These are phyloP conservation scores for Drosophila ercepeae DNA, from an alignment of 1,140 invertebrate species.

Conservation along the genomic window DNA sequence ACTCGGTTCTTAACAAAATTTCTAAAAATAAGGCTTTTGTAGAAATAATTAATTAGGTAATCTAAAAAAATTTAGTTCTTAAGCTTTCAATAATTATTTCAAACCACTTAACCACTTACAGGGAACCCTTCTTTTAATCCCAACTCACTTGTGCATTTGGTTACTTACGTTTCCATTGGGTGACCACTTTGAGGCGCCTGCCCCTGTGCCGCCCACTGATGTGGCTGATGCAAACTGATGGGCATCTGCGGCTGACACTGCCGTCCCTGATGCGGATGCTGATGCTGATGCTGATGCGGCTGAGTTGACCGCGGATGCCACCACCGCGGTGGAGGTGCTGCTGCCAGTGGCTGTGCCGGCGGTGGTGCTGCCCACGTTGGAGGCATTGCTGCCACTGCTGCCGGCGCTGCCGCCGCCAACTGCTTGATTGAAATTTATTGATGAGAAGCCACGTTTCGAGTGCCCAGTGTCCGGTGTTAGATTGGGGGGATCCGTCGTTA, in stretches of 20 bases:
- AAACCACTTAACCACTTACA: too few species aligned
- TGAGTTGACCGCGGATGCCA: conserved; percentile 26
- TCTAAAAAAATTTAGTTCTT: too few species aligned
- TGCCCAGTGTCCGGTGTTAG: conserved; percentile 59
- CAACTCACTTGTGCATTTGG: neutral
- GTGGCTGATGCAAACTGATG: conserved; percentile 40
- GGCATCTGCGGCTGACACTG: conserved; percentile 24
- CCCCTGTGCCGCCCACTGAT: conserved; percentile 17
- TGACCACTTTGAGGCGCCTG: conserved; percentile 77
- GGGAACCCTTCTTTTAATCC: neutral
- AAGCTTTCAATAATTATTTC: too few species aligned
- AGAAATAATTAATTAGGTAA: too few species aligned
- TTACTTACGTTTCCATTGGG: conserved; percentile 82
- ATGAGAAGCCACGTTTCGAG: conserved; percentile 55
- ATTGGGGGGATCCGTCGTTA: conserved; percentile 68
- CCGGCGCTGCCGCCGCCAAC: conserved; percentile 76
- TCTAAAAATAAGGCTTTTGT: too few species aligned
- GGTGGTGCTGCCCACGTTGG: conserved; percentile 68
- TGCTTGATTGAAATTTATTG: conserved; percentile 80
- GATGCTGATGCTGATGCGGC: conserved; percentile 22
- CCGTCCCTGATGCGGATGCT: conserved; percentile 6
- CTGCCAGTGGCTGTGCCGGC: conserved; percentile 66
- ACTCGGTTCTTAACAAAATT: neutral
- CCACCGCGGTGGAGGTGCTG: conserved; percentile 66
- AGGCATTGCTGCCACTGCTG: conserved; percentile 74